phyloP scores from a whole-genome alignment of 2,797 vertebrate species.

The Acipenser transmontanus region DNA sequence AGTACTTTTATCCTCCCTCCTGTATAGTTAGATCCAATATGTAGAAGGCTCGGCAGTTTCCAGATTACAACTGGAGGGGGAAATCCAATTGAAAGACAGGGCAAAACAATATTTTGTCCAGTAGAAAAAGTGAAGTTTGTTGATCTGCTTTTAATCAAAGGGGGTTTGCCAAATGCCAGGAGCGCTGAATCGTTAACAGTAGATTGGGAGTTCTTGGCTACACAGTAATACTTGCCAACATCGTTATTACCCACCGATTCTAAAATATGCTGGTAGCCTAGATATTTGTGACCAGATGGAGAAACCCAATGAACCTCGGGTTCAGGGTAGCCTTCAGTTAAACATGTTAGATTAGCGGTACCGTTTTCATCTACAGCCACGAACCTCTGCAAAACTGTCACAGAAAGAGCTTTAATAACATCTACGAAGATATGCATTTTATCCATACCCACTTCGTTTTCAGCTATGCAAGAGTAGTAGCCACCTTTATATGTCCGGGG shows the following conservation, averaged over 20 bases:
- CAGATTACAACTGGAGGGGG: constrained; percentile 1
- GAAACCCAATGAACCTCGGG: constrained; percentile 5
- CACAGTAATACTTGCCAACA: background rate
- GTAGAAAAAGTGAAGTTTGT: constrained; percentile 1
- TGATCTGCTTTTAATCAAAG: background rate
- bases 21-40: background rate
- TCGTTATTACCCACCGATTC: background rate
- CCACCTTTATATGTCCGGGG: no score
- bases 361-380: no score
- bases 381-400: no score
- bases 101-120: constrained; percentile 1
- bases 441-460: no score
- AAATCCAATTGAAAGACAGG: constrained; percentile 3
- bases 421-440: no score
- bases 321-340: background rate
- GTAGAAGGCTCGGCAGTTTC: constrained; percentile 5
- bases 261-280: background rate
- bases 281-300: background rate
- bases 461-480: no score
- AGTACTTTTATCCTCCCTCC: background rate
- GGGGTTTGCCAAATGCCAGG: background rate
- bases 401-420: no score
- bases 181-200: background rate
- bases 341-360: background rate
- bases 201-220: constrained; percentile 1